phyloP scores from a whole-genome alignment of 2,888 invertebrate genomes.

The Thysanoteuthis rhombus region DNA sequence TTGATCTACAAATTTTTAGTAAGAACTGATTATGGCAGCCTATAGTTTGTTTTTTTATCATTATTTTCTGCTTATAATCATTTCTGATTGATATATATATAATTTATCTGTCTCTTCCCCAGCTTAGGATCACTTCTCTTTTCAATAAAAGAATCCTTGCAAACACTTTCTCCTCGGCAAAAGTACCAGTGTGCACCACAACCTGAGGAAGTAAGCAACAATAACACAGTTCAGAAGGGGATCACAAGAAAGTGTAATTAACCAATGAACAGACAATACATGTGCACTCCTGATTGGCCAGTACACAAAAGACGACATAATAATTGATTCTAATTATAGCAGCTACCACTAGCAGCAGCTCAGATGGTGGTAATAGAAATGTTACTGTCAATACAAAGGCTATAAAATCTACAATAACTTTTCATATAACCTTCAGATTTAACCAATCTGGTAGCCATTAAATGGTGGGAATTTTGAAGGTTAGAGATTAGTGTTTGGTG shows the following conservation, averaged over 20 bases:
- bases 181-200: too few relatives aligned
- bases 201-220: too few relatives aligned
- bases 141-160: too few relatives aligned
- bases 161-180: too few relatives aligned
- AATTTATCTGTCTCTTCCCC: too few relatives aligned
- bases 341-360: neutral
- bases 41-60: too few relatives aligned
- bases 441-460: neutral
- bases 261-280: neutral
- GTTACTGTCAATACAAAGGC: neutral
- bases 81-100: too few relatives aligned
- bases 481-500: neutral
- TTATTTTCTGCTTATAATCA: too few relatives aligned
- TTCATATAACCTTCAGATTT: neutral
- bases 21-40: neutral
- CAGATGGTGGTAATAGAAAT: neutral
- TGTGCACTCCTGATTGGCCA: neutral
- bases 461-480: neutral
- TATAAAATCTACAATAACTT: neutral
- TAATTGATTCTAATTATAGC: neutral
- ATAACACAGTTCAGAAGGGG: too few relatives aligned
- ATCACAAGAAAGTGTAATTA: too few relatives aligned
- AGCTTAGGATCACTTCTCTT: too few relatives aligned
- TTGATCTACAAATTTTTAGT: neutral
- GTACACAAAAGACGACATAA: neutral